Evolutionary conservation across 2,888 invertebrate genomes (phyloP).

Genomic region (Drosophila austrosaltans): DNA sequence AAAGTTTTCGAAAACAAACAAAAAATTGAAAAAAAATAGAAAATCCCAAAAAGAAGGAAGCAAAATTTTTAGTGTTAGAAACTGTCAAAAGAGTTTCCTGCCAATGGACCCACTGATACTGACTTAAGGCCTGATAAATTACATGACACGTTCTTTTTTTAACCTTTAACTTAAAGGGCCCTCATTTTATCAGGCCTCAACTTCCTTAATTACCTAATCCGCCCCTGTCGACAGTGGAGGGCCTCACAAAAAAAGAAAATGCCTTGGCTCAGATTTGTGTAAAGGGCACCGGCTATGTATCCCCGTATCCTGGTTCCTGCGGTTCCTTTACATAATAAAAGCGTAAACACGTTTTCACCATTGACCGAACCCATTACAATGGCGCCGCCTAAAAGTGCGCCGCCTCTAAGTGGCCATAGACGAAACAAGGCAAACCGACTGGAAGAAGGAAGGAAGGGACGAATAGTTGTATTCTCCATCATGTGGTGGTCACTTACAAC

Average conservation of each 20-base stretch:
- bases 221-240: background rate
- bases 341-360: constrained; percentile 78
- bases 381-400: constrained; percentile 56
- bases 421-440: constrained; percentile 12
- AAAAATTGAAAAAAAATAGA: too few relatives aligned
- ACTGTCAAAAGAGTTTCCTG: too few relatives aligned
- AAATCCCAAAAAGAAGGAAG: too few relatives aligned
- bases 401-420: constrained; percentile 35
- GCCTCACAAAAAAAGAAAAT: constrained; percentile 1
- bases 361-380: constrained; percentile 66
- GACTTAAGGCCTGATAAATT: too few relatives aligned
- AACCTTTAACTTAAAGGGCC: background rate
- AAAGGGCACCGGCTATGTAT: constrained; percentile 28
- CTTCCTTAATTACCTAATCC: background rate
- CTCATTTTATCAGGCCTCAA: too few relatives aligned
- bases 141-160: too few relatives aligned
- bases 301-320: constrained; percentile 29
- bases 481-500: constrained; percentile 42
- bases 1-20: too few relatives aligned
- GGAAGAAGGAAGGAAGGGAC: constrained; percentile 15
- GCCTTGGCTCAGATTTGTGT: constrained; percentile 34
- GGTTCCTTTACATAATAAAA: constrained; percentile 72
- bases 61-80: too few relatives aligned
- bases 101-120: too few relatives aligned
- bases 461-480: constrained; percentile 7